Conservation (phyloP, 2,888 invertebrate species). For the Rhagonycha lutea region DNA sequence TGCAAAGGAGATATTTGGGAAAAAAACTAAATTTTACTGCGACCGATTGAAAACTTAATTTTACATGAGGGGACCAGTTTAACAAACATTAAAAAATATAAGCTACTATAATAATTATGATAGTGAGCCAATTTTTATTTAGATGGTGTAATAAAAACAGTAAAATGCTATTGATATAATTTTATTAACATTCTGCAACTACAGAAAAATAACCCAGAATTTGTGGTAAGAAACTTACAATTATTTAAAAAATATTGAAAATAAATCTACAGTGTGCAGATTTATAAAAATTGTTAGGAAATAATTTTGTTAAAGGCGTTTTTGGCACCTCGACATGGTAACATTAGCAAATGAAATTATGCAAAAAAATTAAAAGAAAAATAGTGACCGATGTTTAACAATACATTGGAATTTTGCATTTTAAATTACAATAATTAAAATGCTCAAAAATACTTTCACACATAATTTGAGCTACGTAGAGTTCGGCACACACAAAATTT, state of each 20-base stretch:
- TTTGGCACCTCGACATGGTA: conserved; percentile 52
- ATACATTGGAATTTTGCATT: conserved; percentile 39
- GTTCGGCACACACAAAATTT: conserved; percentile 20
- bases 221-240: conserved; percentile 29
- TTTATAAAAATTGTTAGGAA: conserved; percentile 11
- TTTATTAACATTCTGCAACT: conserved; percentile 40
- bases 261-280: conserved; percentile 6
- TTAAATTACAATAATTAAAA: conserved; percentile 21
- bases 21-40: too few relatives aligned
- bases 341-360: conserved; percentile 40
- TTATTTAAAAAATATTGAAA: conserved; percentile 30
- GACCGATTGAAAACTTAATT: too few relatives aligned
- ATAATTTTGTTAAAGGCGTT: conserved; percentile 36
- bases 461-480: conserved; percentile 45
- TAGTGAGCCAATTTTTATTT: too few relatives aligned
- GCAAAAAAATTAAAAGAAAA: conserved; percentile 31
- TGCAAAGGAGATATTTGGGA: too few relatives aligned
- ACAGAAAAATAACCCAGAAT: conserved; percentile 38
- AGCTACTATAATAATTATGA: too few relatives aligned
- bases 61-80: too few relatives aligned
- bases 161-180: conserved; percentile 14
- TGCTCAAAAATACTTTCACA: conserved; percentile 41
- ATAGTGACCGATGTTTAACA: conserved; percentile 46
- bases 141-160: conserved; percentile 11
- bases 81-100: too few relatives aligned